A percentile compares a stretch with the other conserved stretches of the same genome.
phyloP scores from a whole-genome alignment of 2,113 vertebrate species.

The Lamprotornis superbus region DNA sequence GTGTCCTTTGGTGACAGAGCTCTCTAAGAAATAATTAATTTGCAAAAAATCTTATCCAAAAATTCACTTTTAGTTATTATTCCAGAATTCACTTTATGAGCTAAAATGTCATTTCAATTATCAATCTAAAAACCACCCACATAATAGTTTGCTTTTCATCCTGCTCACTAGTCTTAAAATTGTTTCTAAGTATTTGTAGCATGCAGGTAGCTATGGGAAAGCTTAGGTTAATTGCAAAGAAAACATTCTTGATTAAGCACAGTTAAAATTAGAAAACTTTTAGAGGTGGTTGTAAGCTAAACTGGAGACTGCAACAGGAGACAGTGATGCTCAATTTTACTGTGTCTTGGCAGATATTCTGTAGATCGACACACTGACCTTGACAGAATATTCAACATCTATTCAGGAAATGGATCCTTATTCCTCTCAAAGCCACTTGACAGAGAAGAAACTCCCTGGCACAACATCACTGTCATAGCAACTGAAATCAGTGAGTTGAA shows the following conservation, averaged over 20 bases:
- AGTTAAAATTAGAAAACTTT: neutral
- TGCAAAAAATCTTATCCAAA: neutral
- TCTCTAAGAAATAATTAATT: neutral
- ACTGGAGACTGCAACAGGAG: neutral
- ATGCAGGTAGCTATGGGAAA: neutral
- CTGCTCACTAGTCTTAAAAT: neutral
- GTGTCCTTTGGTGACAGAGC: neutral
- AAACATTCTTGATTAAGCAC: neutral
- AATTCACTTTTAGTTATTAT: neutral
- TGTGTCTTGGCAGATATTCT: conserved; percentile 83
- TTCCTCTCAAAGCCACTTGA: conserved; percentile 89
- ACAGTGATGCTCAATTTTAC: neutral
- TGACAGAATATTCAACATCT: conserved; percentile 89
- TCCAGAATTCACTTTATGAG: neutral
- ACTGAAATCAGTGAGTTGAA: conserved; percentile 89
- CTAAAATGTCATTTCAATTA: neutral
- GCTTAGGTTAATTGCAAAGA: neutral
- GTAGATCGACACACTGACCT: conserved; percentile 93
- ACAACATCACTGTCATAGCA: conserved; percentile 92
- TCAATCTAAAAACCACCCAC: neutral
- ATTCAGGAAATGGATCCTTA: conserved; percentile 92
- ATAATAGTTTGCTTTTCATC: neutral
- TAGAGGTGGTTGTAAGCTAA: neutral
- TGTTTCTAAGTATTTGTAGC: neutral
- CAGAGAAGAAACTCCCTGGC: conserved; percentile 91